Evolutionary conservation across 2,888 invertebrate genomes (phyloP), one percentile per base, ranked within the genome.

Genomic region (Andrena marginata): DNA sequence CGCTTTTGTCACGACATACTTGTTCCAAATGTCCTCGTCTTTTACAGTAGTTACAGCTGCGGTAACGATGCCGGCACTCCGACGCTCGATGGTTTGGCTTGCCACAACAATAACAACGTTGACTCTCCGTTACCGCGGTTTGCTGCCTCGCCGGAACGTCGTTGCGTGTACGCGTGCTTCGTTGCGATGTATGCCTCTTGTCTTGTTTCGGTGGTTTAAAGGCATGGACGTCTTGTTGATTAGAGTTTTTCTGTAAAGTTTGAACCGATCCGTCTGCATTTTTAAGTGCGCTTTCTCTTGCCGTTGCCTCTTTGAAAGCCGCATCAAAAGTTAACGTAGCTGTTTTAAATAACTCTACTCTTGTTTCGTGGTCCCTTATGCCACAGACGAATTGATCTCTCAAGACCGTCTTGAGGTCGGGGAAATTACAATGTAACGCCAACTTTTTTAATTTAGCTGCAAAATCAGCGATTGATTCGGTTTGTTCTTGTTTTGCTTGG

Each of bases 21-120:
- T n/a, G 7, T 56, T n/a, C 56, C 20, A 56, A 23, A 56, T 56
- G 56, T 10, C 56, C 26, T 56, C 23, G 20, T 10, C 10, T 20
- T 10, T 23, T 23, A 13, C 56, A 56, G 23, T 10, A 1, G 10
- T 20, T 56, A 20, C 56, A 56, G n/a, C 10, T 56, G 20, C 20
- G 10, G 10, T 56, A 23, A 10, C 56, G 56, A 20, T 56, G 26
- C 51, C 13, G 77, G 42, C 16, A 87, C 33, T 3, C 83, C 56
- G 31, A 84, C 71, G 48, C 69, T 23, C 16, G 8, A 29, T 77
- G 71, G 1, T 16, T 26, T 13, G 33, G 33, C 33, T 33, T 33
- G 33, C 33, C 33, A 33, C 33, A 33, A 33, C 7, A 33, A 33
- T 33, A 33, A 33, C 33, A 33, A 33, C 33, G 33, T 33, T 33